Evolutionary conservation across 2,888 invertebrate genomes (phyloP), one percentile per base, ranked within the genome.

Genomic region (Eupeodes latifasciatus): DNA sequence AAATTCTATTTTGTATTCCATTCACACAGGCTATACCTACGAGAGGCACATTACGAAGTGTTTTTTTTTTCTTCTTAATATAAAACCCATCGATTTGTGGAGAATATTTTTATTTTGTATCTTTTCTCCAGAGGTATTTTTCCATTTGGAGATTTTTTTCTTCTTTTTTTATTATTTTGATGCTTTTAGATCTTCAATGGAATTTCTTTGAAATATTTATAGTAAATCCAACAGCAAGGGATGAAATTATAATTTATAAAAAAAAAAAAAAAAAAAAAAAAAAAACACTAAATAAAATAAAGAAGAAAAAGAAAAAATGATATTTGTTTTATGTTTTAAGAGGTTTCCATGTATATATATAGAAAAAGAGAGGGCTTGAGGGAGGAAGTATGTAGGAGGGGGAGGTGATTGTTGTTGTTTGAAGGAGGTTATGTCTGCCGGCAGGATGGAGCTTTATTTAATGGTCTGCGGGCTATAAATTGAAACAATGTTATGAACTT

Each of bases 131-230:
- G 69, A 85, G 75, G 81, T 84, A 74, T 78, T 82, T 64, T 57
- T 86, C 12, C 14, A 51, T 59, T 85, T 51, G 74, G 67, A 59
- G 67, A 49, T 47, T 76, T 44, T 59, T 61, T 55, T 79, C 44
- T 44, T 10, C 62, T 71, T 12, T 34, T 62, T 47, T 64, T 49
- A 66, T 66, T 66, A 47, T 66, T 66, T 53, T 67, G 78, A 66
- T 72, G 51, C 61, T 86, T 66, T 77, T 81, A 71, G 53, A 71
- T 71, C 71, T 71, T 71, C 71, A 40, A 49, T 81, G 84, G 81
- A 85, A 85, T 84, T 82, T 80, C 71, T 85, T 85, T 85, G 74
- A 81, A 88, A 88, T 85, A 85, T 85, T 88, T 85, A 88, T 88
- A 78, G 81, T 64, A 44, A 71, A 88, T 75, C 57, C 85, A 81